Conservation (phyloP, 2,888 invertebrate species). For the Encarsia formosa region DNA sequence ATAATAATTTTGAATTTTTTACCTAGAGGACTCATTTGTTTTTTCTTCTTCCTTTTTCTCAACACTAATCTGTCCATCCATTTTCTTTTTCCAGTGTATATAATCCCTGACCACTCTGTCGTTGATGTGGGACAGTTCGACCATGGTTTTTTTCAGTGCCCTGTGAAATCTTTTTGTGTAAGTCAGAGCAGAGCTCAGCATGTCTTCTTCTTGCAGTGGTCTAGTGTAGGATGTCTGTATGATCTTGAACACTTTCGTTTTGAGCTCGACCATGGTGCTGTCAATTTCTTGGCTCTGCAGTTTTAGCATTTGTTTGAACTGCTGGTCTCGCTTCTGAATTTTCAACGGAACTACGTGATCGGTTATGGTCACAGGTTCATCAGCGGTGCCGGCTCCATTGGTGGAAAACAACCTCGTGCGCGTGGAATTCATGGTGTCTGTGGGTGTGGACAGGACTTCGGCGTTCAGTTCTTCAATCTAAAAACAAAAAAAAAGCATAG, state of each 20-base stretch:
- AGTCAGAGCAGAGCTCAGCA: constrained; percentile 23
- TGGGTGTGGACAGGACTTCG: no score
- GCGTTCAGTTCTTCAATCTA: no score
- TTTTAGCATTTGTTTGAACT: constrained; percentile 31
- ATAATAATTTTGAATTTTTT: neutral
- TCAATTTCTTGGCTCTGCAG: constrained; percentile 39
- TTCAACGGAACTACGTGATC: constrained; percentile 18
- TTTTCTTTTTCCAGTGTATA: constrained; percentile 31
- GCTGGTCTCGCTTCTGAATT: constrained; percentile 12
- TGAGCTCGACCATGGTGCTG: constrained; percentile 31
- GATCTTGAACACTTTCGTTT: constrained; percentile 28
- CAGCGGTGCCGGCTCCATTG: no score
- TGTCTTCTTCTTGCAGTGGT: constrained; percentile 16
- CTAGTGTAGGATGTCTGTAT: constrained; percentile 16
- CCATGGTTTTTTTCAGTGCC: constrained; percentile 34
- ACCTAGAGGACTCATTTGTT: no score
- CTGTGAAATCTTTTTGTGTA: constrained; percentile 33
- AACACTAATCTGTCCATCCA: neutral
- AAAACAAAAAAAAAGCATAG: no score
- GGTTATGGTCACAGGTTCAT: constrained; percentile 11
- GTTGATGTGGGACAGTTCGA: constrained; percentile 37
- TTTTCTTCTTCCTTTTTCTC: neutral
- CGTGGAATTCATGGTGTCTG: no score
- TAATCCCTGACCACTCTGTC: constrained; percentile 39
- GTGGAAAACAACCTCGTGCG: no score